These are phyloP conservation scores for Macrochelys suwanniensis DNA, from an alignment of 2,797 vertebrate species.

Conservation along the genomic window DNA sequence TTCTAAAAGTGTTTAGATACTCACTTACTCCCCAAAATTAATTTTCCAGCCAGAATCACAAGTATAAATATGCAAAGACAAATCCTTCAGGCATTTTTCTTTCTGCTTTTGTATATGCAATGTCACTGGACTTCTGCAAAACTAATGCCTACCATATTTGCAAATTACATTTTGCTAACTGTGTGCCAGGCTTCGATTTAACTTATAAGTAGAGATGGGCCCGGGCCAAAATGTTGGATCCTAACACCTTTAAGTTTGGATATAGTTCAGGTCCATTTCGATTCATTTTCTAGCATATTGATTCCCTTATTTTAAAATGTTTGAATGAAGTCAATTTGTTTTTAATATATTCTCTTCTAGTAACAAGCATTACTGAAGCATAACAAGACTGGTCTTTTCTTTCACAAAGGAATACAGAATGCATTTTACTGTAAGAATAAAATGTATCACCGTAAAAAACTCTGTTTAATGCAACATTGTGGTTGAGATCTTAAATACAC, in stretches of 20 bases:
- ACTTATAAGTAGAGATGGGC: not conserved
- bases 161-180: slow-evolving; percentile 13
- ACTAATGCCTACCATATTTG: not conserved
- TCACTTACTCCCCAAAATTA: not conserved
- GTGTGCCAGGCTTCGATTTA: not conserved
- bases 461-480: not conserved
- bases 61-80: not conserved
- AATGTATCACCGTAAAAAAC: not conserved
- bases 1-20: slow-evolving; percentile 20
- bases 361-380: not conserved
- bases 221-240: not conserved
- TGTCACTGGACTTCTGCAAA: not conserved
- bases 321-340: not conserved
- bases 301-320: not conserved
- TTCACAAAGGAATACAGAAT: not conserved
- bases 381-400: not conserved
- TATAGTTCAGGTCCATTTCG: not conserved
- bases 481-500: not conserved
- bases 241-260: not conserved
- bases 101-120: not conserved
- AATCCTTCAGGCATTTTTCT: not conserved
- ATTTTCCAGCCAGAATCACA: not conserved
- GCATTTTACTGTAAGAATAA: not conserved
- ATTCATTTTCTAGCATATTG: not conserved
- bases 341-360: not conserved